Conservation (phyloP, 2,113 vertebrate species). For the Edolisoma coerulescens region DNA sequence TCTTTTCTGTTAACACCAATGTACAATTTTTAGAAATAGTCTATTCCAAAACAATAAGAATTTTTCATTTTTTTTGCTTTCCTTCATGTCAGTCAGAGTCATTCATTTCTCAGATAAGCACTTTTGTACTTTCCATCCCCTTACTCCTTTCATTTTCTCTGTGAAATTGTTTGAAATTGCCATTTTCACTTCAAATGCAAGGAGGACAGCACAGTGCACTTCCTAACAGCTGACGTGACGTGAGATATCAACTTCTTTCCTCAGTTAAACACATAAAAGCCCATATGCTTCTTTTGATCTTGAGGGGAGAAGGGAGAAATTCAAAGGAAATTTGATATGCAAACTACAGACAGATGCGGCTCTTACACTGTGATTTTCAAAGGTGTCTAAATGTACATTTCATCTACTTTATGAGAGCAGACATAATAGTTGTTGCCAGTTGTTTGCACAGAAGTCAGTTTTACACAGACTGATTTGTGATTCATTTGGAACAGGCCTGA, state of each 20-base stretch:
- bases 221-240: background rate
- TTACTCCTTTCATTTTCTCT: slow-evolving; percentile 16
- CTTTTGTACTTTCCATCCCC: background rate
- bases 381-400: background rate
- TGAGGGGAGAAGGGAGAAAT: background rate
- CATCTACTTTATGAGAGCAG: background rate
- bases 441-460: background rate
- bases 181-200: slow-evolving; percentile 50
- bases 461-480: background rate
- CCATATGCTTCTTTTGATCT: slow-evolving; percentile 32
- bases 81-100: background rate
- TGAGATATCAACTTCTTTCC: background rate
- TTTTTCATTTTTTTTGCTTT: background rate
- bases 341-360: background rate
- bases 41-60: background rate
- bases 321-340: background rate
- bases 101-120: background rate
- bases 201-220: background rate
- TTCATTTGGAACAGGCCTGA: background rate
- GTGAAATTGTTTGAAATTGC: slow-evolving; percentile 51
- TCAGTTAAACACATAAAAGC: slow-evolving; percentile 15
- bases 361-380: background rate
- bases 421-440: background rate
- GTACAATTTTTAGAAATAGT: background rate
- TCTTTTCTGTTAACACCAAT: background rate